Conservation (phyloP, 2,888 invertebrate species). For the Metallyticus violacea region DNA sequence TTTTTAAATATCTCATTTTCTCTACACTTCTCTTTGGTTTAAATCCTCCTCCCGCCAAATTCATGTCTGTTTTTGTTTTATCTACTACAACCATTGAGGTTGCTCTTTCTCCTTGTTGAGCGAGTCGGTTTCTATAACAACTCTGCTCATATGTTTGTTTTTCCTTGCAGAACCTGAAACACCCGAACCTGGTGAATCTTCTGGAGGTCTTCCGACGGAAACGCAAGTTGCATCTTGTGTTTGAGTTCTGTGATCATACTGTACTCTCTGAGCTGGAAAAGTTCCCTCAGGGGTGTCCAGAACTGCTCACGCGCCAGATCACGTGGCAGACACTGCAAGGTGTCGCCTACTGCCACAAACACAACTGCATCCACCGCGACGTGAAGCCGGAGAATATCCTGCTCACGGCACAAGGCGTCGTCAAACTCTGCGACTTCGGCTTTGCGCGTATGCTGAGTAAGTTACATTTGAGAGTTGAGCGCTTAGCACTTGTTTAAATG, state of each 20-base stretch:
- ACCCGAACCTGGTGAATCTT: conserved; percentile 94
- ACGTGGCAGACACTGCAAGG: conserved; percentile 95
- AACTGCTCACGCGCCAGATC: conserved; percentile 85
- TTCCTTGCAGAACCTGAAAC: conserved; percentile 84
- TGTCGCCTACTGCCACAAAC: conserved; percentile 93
- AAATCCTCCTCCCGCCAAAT: no score
- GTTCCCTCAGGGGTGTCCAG: conserved; percentile 90
- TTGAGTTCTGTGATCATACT: conserved; percentile 97
- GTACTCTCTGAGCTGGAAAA: conserved; percentile 94
- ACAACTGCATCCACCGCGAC: conserved; percentile 94
- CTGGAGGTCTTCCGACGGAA: conserved; percentile 96
- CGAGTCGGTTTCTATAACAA: no score
- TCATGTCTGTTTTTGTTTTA: no score
- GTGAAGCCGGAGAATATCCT: conserved; percentile 99
- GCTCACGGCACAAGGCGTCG: conserved; percentile 86
- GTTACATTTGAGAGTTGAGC: no score
- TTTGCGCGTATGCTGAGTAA: conserved; percentile 93
- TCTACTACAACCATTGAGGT: no score
- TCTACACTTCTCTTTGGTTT: no score
- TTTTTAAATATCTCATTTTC: no score
- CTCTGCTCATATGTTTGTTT: no score
- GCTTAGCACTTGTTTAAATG: no score
- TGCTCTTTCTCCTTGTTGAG: no score
- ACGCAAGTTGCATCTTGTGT: conserved; percentile 93
- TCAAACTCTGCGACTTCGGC: conserved; percentile 98